Base-by-base conservation (phyloP, 2,797 vertebrate genomes). In the Takifugu ocellatus region DNA sequence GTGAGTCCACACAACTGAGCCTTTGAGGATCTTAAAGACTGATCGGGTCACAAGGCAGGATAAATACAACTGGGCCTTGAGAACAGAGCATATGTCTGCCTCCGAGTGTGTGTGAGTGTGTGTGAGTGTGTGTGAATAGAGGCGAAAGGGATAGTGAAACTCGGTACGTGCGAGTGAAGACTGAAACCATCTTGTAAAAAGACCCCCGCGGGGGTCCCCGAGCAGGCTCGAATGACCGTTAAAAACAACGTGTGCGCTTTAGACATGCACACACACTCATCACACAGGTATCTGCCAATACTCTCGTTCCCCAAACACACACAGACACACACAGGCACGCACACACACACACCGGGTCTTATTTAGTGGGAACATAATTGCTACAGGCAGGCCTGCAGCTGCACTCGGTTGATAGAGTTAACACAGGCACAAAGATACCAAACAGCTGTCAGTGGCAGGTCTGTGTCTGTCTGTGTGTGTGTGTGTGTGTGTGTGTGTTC, bases 361-460 rank as follows among this genome's bases (percentile, higher is more conserved):
- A 84, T 85, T 84, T 78, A 84, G 82, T 16, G 6, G 72, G 78
- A 60, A 69, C 73, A 66, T 90, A 88, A 90, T 90, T 89, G 82
- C 73, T 72, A 76, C 81, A 82, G 86, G 85, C 88, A 85, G 84
- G 78, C 78, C 78, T 83, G 82, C 87, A 90, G 89, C 88, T 91
- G 88, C 81, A 86, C 72, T 79, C 62, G 24, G 72, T 78, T 78
- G 85, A 88, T 83, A 90, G 84, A 84, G 87, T 84, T 75, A 78
- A 84, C 66, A 74, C 64, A 68, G 72, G 81, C 79, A 82, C 77
- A 78, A 49, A 81, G 58, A 85, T 60, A 75, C 81, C 74, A 80
- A 81, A 83, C 85, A 86, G 81, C 83, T 84, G 83, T 79, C 77
- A 74, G 51, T 74, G 78, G 67, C 77, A 82, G 74, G 54, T 77